Base-by-base conservation (phyloP, 2,113 vertebrate genomes). In the Caracal caracal region DNA sequence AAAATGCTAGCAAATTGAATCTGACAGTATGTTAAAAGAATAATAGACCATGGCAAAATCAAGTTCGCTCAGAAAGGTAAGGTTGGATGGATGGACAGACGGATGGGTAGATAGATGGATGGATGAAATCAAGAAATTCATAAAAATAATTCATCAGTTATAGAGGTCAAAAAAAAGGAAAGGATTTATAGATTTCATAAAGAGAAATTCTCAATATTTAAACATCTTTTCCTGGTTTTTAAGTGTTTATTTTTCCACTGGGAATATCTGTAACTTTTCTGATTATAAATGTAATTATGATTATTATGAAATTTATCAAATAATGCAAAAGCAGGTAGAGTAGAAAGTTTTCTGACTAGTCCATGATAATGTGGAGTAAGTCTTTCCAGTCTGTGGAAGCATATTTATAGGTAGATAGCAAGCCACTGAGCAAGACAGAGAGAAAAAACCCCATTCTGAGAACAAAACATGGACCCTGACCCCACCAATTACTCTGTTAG, bases 221-320 rank as follows among this genome's bases (percentile, higher is more conserved):
- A 90, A 94, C 61, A 70, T n/a, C 51, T 89, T 88, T 88, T 81
- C 61, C 26, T 82, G 22, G 47, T 83, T 95, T 93, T 93, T 93
- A 96, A 71, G 75, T 89, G 24, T 93, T 91, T 96, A 33, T 73
- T 96, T 85, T 94, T 95, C 68, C 35, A 95, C 10, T 89, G 37
- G 30, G 56, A 88, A 81, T 68, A 78, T 76, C 13, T 84, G 2
- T 92, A 95, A 70, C 30, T 81, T 80, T 95, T 86, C 66, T 93
- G n/a, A 82, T 79, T 95, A 85, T 47, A 93, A 92, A 93, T 90
- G 30, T 79, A 95, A 93, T 40, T 91, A 78, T 17, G 47, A 85
- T 79, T 95, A 89, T 49, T 87, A 1, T 87, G 24, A 78, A 61
- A 73, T 49, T 68, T 78, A 90, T 89, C 73, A 78, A 90, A 56